Evolutionary conservation across 1,140 invertebrate species (phyloP), one percentile per base, ranked within the genome.

Genomic region (Oncopodura yosiiana): DNA sequence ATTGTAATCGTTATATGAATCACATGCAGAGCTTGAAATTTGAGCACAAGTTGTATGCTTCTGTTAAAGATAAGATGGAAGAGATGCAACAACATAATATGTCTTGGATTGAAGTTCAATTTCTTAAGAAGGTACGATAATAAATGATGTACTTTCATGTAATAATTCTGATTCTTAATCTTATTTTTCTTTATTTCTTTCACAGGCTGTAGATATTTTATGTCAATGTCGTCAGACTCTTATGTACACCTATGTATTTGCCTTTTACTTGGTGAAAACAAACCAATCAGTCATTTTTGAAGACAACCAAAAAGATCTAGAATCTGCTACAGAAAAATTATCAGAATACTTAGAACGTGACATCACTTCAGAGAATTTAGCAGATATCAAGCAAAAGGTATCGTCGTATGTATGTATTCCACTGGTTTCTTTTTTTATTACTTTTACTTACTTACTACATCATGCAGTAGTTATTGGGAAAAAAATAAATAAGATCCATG

Each of bases 61-160:
- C 85, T 45, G 87, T 97, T 11, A 92, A 94, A 70, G 84, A 89
- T 66, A 98, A 98, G 75, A 98, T 98, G 94, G 94, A 97, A 70
- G 94, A 97, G 74, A 97, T 99, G 94, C 93, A 97, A 68, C 92
- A 96, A 66, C 92, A 96, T 69, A 95, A 95, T 69, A 97, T 98
- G 94, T 95, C 92, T 42, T 99, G 94, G 94, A 98, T 98, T 67
- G 95, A 99, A 80, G 92, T 95, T 41, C 92, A 96, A 78, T 96
- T 95, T 73, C 75, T 96, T 58, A 94, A 94, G 71, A 94, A 94
- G 73, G 58, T 64, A 32, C 6, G 32, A n/a, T 32, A n/a, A 12
- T 9, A 39, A 43, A 9, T n/a, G 8, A 11, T n/a, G n/a, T n/a
- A n/a, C n/a, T n/a, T n/a, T n/a, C n/a, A n/a, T n/a, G n/a, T n/a